A percentile compares a stretch with the other conserved stretches of the same genome.
Conservation (phyloP, 2,797 vertebrate genomes). For the Ptychadena robeensis region DNA sequence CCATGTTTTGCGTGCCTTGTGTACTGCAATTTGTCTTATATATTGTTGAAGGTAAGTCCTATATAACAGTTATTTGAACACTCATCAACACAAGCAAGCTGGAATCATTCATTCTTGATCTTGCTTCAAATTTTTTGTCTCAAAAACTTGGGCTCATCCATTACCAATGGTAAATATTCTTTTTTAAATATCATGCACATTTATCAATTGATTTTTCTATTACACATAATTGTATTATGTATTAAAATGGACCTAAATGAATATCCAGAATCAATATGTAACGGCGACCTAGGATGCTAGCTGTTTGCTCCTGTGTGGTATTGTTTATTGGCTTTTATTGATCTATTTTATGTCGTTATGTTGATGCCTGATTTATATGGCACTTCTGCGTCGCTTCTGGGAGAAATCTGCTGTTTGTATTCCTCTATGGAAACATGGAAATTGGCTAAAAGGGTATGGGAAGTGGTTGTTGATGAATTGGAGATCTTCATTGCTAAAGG, state of each 20-base stretch:
- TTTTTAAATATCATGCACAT: slow-evolving; percentile 61
- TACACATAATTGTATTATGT: slow-evolving; percentile 60
- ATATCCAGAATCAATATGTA: slow-evolving; percentile 54
- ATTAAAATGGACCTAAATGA: slow-evolving; percentile 61
- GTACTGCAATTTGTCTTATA: too few relatives aligned
- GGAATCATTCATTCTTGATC: neutral
- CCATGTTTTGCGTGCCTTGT: too few relatives aligned
- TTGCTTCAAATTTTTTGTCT: slow-evolving; percentile 40
- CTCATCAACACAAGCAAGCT: neutral
- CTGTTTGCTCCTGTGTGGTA: neutral
- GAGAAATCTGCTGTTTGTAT: neutral
- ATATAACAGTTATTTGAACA: too few relatives aligned
- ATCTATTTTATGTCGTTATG: neutral
- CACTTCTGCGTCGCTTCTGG: neutral
- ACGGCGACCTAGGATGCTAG: neutral
- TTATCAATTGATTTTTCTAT: slow-evolving; percentile 62
- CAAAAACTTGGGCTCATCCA: slow-evolving; percentile 46
- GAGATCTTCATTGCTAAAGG: too few relatives aligned
- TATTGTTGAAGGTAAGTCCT: too few relatives aligned
- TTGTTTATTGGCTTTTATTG: slow-evolving; percentile 13
- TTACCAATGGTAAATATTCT: slow-evolving; percentile 54
- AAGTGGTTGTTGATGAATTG: too few relatives aligned
- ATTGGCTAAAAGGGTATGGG: too few relatives aligned
- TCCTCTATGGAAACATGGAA: too few relatives aligned
- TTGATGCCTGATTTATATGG: neutral